Conservation (phyloP, 1,140 invertebrate genomes). For the Mizuhopecten yessoensis region DNA sequence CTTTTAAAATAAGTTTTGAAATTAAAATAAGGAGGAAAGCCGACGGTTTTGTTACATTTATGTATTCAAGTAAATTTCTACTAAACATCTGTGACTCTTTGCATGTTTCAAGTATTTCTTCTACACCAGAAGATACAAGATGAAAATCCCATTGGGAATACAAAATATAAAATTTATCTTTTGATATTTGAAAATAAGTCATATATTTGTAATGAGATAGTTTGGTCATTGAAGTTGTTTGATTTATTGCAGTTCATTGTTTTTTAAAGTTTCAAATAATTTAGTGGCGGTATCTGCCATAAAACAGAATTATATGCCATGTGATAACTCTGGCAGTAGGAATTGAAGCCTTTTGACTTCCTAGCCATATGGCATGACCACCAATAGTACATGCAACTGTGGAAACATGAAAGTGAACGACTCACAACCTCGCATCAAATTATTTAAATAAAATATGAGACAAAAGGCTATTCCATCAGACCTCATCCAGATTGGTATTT, state of each 20-base stretch:
- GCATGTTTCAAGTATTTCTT: neutral
- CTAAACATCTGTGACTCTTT: too few species aligned
- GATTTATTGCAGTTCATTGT: neutral
- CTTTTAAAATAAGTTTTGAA: too few species aligned
- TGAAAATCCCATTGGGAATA: neutral
- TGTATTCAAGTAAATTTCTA: too few species aligned
- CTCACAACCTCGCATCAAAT: conserved; percentile 20
- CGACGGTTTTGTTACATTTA: too few species aligned
- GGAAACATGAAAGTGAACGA: conserved; percentile 8
- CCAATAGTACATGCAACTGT: conserved; percentile 24
- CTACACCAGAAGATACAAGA: neutral
- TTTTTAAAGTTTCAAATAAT: conserved; percentile 23
- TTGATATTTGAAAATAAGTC: conserved; percentile 33
- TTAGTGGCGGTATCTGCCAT: neutral
- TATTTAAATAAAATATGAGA: conserved; percentile 40
- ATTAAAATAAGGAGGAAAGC: too few species aligned
- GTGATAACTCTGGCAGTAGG: neutral
- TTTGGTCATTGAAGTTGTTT: neutral
- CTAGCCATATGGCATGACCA: neutral
- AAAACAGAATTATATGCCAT: neutral
- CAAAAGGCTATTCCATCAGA: neutral
- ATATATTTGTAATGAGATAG: neutral
- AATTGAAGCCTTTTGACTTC: conserved; percentile 18
- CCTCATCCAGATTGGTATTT: neutral
- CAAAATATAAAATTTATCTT: neutral